A percentile compares a stretch with the other conserved stretches of the same genome.
These are phyloP conservation scores for Leptogaster cylindrica DNA, from an alignment of 2,888 invertebrate genomes.

Conservation along the genomic window DNA sequence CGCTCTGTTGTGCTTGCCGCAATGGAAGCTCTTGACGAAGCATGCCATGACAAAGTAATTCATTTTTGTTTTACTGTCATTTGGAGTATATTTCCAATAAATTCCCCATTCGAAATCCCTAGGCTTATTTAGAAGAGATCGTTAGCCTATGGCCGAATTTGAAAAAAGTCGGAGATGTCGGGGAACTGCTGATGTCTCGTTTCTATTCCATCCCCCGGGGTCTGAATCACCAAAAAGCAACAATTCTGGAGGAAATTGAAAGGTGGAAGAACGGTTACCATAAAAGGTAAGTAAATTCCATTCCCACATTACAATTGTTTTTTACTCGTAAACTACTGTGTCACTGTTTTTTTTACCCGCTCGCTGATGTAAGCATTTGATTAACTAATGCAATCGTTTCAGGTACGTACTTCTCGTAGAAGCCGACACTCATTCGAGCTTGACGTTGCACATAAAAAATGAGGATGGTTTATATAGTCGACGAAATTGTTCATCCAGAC, in stretches of 20 bases:
- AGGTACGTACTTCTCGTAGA: conserved; percentile 91
- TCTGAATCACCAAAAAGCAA: conserved; percentile 70
- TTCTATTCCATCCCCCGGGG: conserved; percentile 77
- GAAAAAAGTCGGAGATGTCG: conserved; percentile 76
- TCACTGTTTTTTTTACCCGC: no score
- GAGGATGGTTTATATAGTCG: conserved; percentile 79
- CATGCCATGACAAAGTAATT: conserved; percentile 87
- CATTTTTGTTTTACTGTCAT: no score
- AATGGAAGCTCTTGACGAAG: conserved; percentile 85
- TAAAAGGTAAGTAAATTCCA: conserved; percentile 64
- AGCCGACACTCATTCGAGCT: conserved; percentile 83
- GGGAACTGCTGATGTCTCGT: conserved; percentile 76
- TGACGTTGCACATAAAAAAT: conserved; percentile 82
- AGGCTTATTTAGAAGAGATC: conserved; percentile 77
- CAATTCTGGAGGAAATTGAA: conserved; percentile 75
- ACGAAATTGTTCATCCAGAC: conserved; percentile 68
- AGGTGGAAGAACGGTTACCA: conserved; percentile 80
- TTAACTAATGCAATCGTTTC: conserved; percentile 33
- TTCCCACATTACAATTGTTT: not conserved
- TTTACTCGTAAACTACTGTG: no score
- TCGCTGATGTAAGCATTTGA: no score
- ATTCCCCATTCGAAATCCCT: conserved; percentile 47
- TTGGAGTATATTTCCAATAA: conserved; percentile 12
- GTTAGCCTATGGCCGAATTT: conserved; percentile 76
- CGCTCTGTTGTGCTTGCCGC: conserved; percentile 81